Base-by-base conservation (phyloP, 2,113 vertebrate genomes). In the Cavia aperea region DNA sequence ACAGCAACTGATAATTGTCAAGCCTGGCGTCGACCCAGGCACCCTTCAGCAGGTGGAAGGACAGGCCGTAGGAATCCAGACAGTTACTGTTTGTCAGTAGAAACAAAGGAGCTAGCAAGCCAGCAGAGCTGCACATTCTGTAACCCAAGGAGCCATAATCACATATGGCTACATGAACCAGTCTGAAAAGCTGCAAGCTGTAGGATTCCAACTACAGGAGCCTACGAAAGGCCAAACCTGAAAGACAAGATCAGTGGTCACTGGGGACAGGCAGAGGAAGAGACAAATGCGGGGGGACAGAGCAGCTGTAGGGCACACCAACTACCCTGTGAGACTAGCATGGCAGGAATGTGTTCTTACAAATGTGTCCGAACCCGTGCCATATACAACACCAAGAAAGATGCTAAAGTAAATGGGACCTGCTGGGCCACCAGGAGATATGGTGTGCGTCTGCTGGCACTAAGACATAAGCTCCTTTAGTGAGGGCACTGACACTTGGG, bases 401-500 rank as follows among this genome's bases (percentile, higher is more conserved):
- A 60, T 5, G 15, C 60, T 33, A 58, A 43, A 3, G 5, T 18
- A 1, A 29, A 72, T 58, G 4, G 70, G 51, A 24, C 16, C 9
- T 13, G 75, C 31, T 1, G 81, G 65, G 13, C 10, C 58, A 26
- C 1, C 1, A 21, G 2, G 43, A 49, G 10, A 10, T 21, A 8
- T 11, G 18, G 11, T 0, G 7, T 4, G 7, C 23, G 23, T 5
- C 36, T 11, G 43, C 26, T 1, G 24, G 8, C 1, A 3, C 5
- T 29, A 36, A 62, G 18, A 54, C 23, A 87, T 0, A n/a, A 6
- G 15, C 23, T 11, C 3, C 39, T 19, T 23, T 11, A 5, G 46
- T 14, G 33, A 51, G 60, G n/a, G 19, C 1, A 2, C 0, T 1
- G 39, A n/a, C 0, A 43, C 31, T 16, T 46, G 54, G 24, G n/a